A percentile compares a stretch with the other conserved stretches of the same genome.
These are phyloP conservation scores for Frieseomelitta varia DNA, from an alignment of 1,140 invertebrate species.

Conservation along the genomic window DNA sequence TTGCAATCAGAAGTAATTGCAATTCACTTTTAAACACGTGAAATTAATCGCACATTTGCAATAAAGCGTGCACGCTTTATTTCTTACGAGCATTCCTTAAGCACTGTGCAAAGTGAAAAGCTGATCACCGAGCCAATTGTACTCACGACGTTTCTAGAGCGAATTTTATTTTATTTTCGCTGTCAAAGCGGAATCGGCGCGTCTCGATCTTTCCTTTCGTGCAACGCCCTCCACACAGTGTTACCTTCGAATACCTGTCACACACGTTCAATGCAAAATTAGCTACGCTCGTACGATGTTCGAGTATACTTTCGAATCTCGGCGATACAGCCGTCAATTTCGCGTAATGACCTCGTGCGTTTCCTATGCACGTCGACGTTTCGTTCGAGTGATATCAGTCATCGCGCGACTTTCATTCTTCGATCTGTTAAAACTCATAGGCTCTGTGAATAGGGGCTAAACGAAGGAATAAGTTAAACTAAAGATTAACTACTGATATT, in stretches of 20 bases:
- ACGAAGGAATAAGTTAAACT: not conserved
- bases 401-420: not conserved
- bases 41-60: not conserved
- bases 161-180: not conserved
- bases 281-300: constrained; percentile 9
- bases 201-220: constrained; percentile 4
- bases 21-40: not conserved
- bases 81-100: not conserved
- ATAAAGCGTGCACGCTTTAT: not conserved
- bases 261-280: constrained; percentile 23
- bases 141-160: not conserved
- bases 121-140: not conserved
- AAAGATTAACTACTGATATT: not conserved
- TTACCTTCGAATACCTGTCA: constrained; percentile 14
- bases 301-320: constrained; percentile 28
- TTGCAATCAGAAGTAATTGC: not conserved
- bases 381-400: not conserved
- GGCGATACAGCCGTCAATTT: constrained; percentile 30
- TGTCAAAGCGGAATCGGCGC: not conserved
- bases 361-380: not conserved
- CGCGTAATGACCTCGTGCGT: constrained; percentile 18
- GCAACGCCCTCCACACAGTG: not conserved
- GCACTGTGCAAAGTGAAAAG: not conserved
- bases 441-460: not conserved
- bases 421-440: not conserved